phyloP scores from a whole-genome alignment of 1,140 invertebrate species.

The Procambarus clarkii region DNA sequence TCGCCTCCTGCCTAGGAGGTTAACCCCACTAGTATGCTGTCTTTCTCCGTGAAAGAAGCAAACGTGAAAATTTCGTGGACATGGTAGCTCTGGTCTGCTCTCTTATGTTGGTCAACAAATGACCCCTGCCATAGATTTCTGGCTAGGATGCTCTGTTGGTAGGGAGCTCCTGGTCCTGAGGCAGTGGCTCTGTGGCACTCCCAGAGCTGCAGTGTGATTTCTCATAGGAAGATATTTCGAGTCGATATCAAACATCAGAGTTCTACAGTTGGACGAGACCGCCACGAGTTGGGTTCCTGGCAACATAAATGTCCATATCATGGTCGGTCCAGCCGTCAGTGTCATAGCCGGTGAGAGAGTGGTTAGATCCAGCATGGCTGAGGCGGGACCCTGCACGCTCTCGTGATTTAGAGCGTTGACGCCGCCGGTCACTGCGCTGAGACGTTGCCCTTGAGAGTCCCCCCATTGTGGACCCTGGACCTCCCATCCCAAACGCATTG shows the following conservation, averaged over 20 bases:
- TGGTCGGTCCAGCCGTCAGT: conserved; percentile 95
- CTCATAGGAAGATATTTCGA: background rate
- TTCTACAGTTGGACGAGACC: conserved; percentile 74
- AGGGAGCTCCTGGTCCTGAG: background rate
- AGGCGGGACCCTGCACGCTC: conserved; percentile 66
- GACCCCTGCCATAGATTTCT: background rate
- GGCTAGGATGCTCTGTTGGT: background rate
- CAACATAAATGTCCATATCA: conserved; percentile 96
- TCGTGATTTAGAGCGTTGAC: conserved; percentile 65
- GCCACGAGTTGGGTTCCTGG: conserved; percentile 89
- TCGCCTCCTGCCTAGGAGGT: too few relatives aligned
- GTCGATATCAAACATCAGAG: background rate
- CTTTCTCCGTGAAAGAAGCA: too few relatives aligned
- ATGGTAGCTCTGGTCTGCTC: too few relatives aligned
- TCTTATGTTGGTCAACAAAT: too few relatives aligned
- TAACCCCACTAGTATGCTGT: too few relatives aligned
- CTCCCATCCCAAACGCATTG: conserved; percentile 27
- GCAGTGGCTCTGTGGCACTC: too few relatives aligned
- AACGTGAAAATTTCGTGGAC: too few relatives aligned
- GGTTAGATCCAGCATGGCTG: conserved; percentile 73
- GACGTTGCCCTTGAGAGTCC: conserved; percentile 56
- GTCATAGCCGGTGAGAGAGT: conserved; percentile 80
- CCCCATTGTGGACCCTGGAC: conserved; percentile 12
- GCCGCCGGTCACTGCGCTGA: conserved; percentile 60
- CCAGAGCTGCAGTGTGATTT: too few relatives aligned